phyloP scores from a whole-genome alignment of 2,888 invertebrate species.

The Aspidiotus destructor region DNA sequence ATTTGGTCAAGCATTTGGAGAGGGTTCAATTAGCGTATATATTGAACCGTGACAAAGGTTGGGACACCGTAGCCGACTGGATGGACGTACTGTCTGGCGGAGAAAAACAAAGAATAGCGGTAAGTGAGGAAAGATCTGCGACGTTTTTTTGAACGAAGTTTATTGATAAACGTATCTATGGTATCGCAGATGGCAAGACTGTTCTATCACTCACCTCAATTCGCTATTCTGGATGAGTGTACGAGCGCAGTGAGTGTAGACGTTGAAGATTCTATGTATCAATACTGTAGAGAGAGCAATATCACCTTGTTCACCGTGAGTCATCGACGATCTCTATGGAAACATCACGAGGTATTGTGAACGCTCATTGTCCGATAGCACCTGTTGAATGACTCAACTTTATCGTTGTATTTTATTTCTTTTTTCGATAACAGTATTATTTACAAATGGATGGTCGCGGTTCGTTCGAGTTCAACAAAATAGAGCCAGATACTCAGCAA shows the following conservation, averaged over 20 bases:
- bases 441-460: slow-evolving; percentile 95
- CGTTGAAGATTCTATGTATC: slow-evolving; percentile 95
- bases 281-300: slow-evolving; percentile 75
- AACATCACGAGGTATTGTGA: slow-evolving; percentile 70
- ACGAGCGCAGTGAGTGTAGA: slow-evolving; percentile 98
- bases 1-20: slow-evolving; percentile 64
- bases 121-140: slow-evolving; percentile 42
- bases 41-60: slow-evolving; percentile 70
- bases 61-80: slow-evolving; percentile 95
- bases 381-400: not conserved
- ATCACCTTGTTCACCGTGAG: slow-evolving; percentile 96
- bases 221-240: slow-evolving; percentile 97
- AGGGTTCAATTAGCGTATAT: slow-evolving; percentile 78
- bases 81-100: slow-evolving; percentile 97
- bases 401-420: not conserved
- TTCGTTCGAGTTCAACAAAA: slow-evolving; percentile 72
- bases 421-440: slow-evolving; percentile 54
- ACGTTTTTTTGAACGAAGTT: not conserved
- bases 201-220: slow-evolving; percentile 95
- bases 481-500: slow-evolving; percentile 75
- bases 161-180: slow-evolving; percentile 10
- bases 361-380: not conserved
- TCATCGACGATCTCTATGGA: slow-evolving; percentile 94
- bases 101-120: slow-evolving; percentile 94
- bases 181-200: slow-evolving; percentile 77